Percentiles rank a stretch among this genome's conserved stretches.
Conservation (phyloP, 2,113 vertebrate genomes). For the Peromyscus leucopus region DNA sequence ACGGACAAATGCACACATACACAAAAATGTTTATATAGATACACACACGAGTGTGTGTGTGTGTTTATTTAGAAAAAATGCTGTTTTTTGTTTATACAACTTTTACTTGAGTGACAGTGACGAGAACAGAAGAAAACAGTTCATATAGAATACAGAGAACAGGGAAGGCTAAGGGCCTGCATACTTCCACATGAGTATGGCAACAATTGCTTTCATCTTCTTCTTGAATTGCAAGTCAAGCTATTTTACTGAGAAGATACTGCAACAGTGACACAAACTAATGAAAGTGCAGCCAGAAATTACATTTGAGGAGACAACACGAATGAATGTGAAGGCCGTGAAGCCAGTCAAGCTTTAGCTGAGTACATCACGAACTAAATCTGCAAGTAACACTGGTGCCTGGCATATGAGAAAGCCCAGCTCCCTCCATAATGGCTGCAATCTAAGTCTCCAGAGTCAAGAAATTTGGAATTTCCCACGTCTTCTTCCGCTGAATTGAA, state of each 20-base stretch:
- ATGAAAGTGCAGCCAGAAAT: not conserved
- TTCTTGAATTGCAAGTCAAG: not conserved
- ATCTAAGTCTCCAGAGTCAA: not conserved
- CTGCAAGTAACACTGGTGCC: not conserved
- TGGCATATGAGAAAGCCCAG: not conserved
- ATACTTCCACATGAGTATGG: not conserved
- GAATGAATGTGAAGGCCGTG: not conserved
- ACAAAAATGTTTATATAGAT: not conserved
- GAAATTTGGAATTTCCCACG: not conserved
- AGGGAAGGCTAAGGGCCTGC: not conserved
- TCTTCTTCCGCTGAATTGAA: not conserved
- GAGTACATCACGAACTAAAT: not conserved
- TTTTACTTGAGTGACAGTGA: not conserved
- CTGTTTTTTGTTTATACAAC: not conserved
- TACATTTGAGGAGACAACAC: not conserved
- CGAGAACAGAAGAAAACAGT: not conserved
- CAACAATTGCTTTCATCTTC: not conserved
- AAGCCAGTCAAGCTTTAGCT: not conserved
- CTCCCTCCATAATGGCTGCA: not conserved
- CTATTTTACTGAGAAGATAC: not conserved
- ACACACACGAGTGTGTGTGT: not conserved
- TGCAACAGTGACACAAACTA: not conserved
- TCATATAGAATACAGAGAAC: not conserved
- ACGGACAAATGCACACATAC: not conserved
- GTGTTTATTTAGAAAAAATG: not conserved